phyloP scores from a whole-genome alignment of 2,797 vertebrate species.

The Hypotaenidia philippensis region DNA sequence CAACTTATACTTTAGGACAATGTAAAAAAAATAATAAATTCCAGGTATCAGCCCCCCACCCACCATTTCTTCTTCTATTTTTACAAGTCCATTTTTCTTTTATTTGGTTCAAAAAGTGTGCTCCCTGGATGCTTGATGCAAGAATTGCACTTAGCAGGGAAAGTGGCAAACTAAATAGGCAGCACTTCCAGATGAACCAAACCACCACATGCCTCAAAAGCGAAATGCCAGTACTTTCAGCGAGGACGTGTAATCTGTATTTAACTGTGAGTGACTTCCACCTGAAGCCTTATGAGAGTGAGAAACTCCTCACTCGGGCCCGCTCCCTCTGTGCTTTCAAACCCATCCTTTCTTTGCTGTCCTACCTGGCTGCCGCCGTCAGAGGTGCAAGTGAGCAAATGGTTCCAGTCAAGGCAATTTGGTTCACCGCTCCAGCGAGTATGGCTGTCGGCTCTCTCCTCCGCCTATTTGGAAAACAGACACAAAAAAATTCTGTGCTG shows the following conservation, averaged over 20 bases:
- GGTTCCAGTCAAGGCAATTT: constrained; percentile 73
- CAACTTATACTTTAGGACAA: background rate
- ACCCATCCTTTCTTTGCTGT: background rate
- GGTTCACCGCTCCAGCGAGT: constrained; percentile 77
- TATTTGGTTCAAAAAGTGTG: background rate
- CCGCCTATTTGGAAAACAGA: constrained; percentile 73
- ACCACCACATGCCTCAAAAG: background rate
- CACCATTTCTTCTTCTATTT: background rate
- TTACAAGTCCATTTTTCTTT: background rate
- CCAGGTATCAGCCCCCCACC: background rate
- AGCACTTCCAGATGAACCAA: background rate
- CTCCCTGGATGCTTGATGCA: background rate
- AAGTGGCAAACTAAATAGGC: background rate
- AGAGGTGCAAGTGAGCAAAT: constrained; percentile 59
- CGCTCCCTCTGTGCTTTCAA: background rate
- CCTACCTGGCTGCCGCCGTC: constrained; percentile 74
- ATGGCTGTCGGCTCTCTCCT: constrained; percentile 67
- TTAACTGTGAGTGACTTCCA: constrained; percentile 1
- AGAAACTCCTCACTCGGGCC: background rate
- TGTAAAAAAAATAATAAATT: background rate
- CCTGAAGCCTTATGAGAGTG: background rate
- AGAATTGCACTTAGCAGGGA: background rate
- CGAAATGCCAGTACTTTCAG: background rate
- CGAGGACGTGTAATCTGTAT: background rate
- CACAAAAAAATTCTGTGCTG: constrained; percentile 14